A percentile compares a stretch with the other conserved stretches of the same genome.
Evolutionary conservation across 2,113 vertebrate species (phyloP).

Genomic region (Indicator maculatus): DNA sequence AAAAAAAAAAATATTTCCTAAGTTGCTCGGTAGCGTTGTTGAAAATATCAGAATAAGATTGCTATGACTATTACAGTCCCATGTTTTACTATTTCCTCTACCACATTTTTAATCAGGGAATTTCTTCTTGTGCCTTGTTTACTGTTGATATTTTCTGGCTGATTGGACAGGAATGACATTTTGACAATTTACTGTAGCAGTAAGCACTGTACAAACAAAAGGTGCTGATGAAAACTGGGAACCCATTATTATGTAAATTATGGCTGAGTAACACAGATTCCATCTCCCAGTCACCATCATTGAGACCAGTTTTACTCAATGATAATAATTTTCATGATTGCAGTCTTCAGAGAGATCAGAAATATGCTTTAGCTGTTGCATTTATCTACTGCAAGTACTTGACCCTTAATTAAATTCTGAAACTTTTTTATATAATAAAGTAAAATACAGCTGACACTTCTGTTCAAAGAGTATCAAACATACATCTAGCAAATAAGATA

Average conservation of each 20-base stretch:
- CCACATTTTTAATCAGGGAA: constrained; percentile 82
- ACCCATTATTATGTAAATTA: constrained; percentile 97
- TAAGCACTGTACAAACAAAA: constrained; percentile 91
- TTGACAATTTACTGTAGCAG: constrained; percentile 91
- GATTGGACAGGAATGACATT: constrained; percentile 92
- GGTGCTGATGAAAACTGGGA: constrained; percentile 90
- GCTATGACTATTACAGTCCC: constrained; percentile 11
- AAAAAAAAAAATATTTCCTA: constrained; percentile 31
- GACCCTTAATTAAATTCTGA: constrained; percentile 90
- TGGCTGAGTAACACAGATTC: constrained; percentile 87
- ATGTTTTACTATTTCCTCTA: constrained; percentile 46
- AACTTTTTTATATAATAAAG: constrained; percentile 88
- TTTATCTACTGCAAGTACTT: constrained; percentile 86
- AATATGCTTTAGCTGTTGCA: constrained; percentile 83
- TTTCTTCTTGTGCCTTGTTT: constrained; percentile 84
- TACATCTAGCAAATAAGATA: constrained; percentile 78
- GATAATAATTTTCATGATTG: constrained; percentile 96
- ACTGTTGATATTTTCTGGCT: constrained; percentile 85
- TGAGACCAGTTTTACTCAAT: constrained; percentile 86
- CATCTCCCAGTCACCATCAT: constrained; percentile 84
- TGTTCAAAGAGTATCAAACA: constrained; percentile 77
- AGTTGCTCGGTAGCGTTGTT: constrained; percentile 11
- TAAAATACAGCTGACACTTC: constrained; percentile 88
- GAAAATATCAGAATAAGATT: constrained; percentile 45
- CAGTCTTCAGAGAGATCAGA: constrained; percentile 87